phyloP scores from a whole-genome alignment of 1,140 invertebrate genomes.

The Lepidostoma basale region DNA sequence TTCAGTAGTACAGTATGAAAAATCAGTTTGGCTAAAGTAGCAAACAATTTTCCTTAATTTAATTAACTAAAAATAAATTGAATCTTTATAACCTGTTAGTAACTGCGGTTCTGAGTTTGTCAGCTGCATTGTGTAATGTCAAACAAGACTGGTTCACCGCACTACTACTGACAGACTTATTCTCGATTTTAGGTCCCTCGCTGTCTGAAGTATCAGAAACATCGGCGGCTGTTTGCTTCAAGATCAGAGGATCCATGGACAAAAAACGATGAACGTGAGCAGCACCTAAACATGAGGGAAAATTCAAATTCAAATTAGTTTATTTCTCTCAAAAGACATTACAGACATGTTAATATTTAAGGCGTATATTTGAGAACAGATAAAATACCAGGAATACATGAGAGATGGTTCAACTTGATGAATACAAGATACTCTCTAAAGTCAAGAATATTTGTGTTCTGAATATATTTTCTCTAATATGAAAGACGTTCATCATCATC shows the following conservation, averaged over 20 bases:
- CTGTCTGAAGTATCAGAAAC: slow-evolving; percentile 69
- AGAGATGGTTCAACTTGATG: too few species aligned
- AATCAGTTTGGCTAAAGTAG: too few species aligned
- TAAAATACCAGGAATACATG: too few species aligned
- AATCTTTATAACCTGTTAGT: slow-evolving; percentile 48
- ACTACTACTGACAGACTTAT: slow-evolving; percentile 44
- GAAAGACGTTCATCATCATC: too few species aligned
- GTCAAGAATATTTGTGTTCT: too few species aligned
- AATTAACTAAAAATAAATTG: background rate
- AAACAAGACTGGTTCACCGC: slow-evolving; percentile 51
- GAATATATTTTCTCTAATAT: too few species aligned
- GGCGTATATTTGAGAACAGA: background rate
- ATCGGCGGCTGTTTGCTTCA: slow-evolving; percentile 79
- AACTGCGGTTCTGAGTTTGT: slow-evolving; percentile 66
- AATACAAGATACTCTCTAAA: too few species aligned
- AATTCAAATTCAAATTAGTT: background rate
- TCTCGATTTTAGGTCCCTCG: slow-evolving; percentile 41
- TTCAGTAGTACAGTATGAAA: too few species aligned
- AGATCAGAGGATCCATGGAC: slow-evolving; percentile 89
- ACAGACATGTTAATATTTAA: background rate
- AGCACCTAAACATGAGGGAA: slow-evolving; percentile 64
- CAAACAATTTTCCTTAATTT: too few species aligned
- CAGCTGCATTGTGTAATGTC: slow-evolving; percentile 85
- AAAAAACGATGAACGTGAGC: slow-evolving; percentile 94
- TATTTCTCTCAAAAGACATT: background rate